Evolutionary conservation across 1,140 invertebrate species (phyloP).

Genomic region (Cyclina sinensis): DNA sequence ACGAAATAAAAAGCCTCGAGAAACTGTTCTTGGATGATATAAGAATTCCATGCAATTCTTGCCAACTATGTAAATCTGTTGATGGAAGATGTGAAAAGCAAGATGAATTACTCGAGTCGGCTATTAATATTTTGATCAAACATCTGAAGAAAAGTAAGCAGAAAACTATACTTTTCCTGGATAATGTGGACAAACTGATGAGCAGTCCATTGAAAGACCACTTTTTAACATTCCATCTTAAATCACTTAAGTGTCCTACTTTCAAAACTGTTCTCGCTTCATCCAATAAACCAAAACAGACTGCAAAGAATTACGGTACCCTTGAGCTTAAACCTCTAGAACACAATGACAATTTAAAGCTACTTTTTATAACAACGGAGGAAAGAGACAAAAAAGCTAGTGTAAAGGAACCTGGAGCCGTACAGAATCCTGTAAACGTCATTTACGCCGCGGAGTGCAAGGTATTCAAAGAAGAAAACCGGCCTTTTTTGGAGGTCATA

Average conservation of each 20-base stretch:
- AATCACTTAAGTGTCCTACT: not conserved
- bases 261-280: not conserved
- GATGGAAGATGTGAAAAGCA: not conserved
- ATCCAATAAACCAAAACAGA: not conserved
- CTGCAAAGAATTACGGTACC: not conserved
- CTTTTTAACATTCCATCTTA: not conserved
- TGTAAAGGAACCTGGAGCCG: not conserved
- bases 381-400: not conserved
- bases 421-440: not conserved
- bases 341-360: not conserved
- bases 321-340: not conserved
- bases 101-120: not conserved
- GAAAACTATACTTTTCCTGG: not conserved
- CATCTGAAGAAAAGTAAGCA: not conserved
- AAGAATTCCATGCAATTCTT: not conserved
- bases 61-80: not conserved
- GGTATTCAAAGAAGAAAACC: slow-evolving; percentile 15
- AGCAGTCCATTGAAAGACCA: not conserved
- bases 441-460: not conserved
- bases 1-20: not conserved
- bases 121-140: not conserved
- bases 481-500: not conserved
- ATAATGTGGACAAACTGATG: slow-evolving; percentile 30
- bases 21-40: not conserved
- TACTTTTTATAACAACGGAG: not conserved